A percentile compares a stretch with the other conserved stretches of the same genome.
These are phyloP conservation scores for Poicephalus meyeri DNA, from an alignment of 2,113 vertebrate species.

Conservation along the genomic window DNA sequence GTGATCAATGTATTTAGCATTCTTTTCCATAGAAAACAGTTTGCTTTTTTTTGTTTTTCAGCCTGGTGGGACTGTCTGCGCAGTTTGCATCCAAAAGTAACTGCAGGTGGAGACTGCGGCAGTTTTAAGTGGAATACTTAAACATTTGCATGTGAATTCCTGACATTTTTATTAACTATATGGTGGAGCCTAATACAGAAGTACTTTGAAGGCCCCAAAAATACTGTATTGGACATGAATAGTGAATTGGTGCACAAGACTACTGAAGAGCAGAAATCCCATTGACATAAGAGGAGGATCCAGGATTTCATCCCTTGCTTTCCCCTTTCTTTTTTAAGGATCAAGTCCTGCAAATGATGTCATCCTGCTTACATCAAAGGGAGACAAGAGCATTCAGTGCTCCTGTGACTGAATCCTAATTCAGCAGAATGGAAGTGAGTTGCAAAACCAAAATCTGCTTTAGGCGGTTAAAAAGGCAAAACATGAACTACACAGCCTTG, in stretches of 20 bases:
- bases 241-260: neutral
- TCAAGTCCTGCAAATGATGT: neutral
- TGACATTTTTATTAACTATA: neutral
- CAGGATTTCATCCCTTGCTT: neutral
- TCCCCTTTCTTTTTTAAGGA: neutral
- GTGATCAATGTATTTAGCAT: neutral
- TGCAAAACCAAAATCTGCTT: neutral
- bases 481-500: neutral
- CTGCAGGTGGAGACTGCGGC: neutral
- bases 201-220: neutral
- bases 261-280: neutral
- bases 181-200: neutral
- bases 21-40: neutral
- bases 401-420: neutral
- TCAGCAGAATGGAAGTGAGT: neutral
- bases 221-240: neutral
- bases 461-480: neutral
- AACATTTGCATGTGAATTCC: neutral
- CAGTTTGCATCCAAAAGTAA: neutral
- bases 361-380: neutral
- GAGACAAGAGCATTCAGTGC: neutral
- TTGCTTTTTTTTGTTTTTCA: neutral
- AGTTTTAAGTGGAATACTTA: neutral
- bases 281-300: neutral
- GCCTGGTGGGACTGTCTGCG: neutral